A percentile compares a stretch with the other conserved stretches of the same genome.
These are phyloP conservation scores for Myotis pilosus DNA, from an alignment of 2,797 vertebrate genomes.

Conservation along the genomic window DNA sequence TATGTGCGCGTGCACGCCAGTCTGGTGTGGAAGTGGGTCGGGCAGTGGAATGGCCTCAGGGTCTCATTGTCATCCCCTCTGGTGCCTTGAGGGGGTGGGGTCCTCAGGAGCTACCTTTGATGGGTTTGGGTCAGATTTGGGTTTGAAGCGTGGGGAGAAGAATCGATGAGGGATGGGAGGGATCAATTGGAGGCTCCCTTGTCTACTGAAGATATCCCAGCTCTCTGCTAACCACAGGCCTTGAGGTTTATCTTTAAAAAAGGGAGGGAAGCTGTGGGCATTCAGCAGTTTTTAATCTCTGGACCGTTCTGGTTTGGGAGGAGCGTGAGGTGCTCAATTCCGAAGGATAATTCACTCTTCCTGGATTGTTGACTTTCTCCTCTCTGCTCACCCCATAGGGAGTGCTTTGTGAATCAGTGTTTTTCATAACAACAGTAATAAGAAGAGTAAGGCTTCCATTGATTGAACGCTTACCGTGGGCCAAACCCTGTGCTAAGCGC, in stretches of 20 bases:
- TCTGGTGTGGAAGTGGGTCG: neutral
- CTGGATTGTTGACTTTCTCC: neutral
- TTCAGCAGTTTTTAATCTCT: conserved; percentile 58
- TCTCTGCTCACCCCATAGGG: neutral
- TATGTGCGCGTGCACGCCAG: neutral
- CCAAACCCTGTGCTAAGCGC: neutral
- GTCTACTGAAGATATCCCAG: conserved; percentile 64
- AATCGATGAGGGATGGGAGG: neutral
- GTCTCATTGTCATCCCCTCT: conserved; percentile 46
- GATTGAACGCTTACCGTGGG: neutral
- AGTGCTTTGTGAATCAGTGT: neutral
- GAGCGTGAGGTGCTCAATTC: neutral
- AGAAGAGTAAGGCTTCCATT: neutral
- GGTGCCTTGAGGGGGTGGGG: conserved; percentile 52
- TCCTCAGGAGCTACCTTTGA: neutral
- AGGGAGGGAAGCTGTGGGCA: conserved; percentile 56
- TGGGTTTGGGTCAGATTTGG: neutral
- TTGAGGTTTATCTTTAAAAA: conserved; percentile 78
- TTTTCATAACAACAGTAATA: neutral
- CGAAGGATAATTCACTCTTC: neutral
- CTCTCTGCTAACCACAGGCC: conserved; percentile 39
- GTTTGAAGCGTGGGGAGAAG: conserved; percentile 61
- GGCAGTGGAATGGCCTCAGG: conserved; percentile 19
- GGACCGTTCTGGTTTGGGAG: neutral
- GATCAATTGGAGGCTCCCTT: conserved; percentile 63